These are phyloP conservation scores for Phodopus roborovskii DNA, from an alignment of 2,113 vertebrate species.

Conservation along the genomic window DNA sequence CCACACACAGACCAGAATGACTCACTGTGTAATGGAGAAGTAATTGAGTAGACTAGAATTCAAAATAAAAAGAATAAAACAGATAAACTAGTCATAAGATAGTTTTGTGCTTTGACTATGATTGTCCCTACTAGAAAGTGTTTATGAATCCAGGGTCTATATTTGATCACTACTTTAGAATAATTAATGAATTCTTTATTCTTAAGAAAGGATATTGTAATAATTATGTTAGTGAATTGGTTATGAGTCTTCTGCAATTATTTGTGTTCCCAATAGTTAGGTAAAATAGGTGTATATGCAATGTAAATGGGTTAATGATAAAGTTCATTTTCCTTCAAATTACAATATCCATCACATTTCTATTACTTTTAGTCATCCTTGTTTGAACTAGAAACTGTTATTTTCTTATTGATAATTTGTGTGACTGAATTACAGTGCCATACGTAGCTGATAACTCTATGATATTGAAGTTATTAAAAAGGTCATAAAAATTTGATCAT, in stretches of 20 bases:
- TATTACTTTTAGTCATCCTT: neutral
- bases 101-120: neutral
- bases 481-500: too few relatives aligned
- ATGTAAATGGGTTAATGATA: neutral
- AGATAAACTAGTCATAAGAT: neutral
- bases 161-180: neutral
- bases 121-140: neutral
- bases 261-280: neutral
- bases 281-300: neutral
- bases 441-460: neutral
- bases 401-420: conserved; percentile 8
- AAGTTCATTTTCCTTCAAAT: neutral
- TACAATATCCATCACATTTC: neutral
- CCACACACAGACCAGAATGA: neutral
- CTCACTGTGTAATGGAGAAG: neutral
- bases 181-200: neutral
- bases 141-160: neutral
- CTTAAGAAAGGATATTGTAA: neutral
- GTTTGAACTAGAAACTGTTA: neutral
- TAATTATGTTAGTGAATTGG: neutral
- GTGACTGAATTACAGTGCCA: neutral
- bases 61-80: neutral
- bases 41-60: neutral
- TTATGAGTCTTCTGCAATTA: neutral
- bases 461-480: neutral